A percentile compares a stretch with the other conserved stretches of the same genome.
Conservation (phyloP, 30 jellyfish, hydroid and myxozoan genomes). For the Aurelia sp. region DNA sequence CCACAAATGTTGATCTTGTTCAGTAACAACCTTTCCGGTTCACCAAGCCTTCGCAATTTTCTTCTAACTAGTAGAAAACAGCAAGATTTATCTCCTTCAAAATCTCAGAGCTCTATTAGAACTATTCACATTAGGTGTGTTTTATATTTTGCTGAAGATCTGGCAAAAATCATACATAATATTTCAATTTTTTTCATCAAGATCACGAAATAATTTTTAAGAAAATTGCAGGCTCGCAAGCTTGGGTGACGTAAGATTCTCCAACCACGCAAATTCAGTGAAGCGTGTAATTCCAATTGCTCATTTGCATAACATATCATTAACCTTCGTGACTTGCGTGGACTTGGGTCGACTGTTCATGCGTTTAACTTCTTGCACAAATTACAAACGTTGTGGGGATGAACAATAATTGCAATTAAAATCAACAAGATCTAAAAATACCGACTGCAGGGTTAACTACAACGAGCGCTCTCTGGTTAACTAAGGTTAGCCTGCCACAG, state of each 20-base stretch:
- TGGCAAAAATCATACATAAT: background rate
- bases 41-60: constrained; percentile 33
- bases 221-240: constrained; percentile 12
- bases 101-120: background rate
- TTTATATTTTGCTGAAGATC: background rate
- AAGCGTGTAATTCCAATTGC: constrained; percentile 61
- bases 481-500: too few species aligned
- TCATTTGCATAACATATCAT: constrained; percentile 4
- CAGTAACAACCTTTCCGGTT: constrained; percentile 62
- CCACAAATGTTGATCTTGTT: constrained; percentile 44
- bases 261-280: constrained; percentile 59
- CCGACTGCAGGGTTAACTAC: too few species aligned
- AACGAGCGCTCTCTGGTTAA: too few species aligned
- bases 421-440: too few species aligned
- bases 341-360: constrained; percentile 43
- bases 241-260: constrained; percentile 62
- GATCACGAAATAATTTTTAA: background rate
- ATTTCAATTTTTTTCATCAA: background rate
- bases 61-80: background rate
- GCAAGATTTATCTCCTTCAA: background rate
- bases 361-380: constrained; percentile 41
- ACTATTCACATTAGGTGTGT: background rate
- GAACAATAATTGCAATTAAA: too few species aligned
- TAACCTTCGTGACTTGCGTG: constrained; percentile 15
- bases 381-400: constrained; percentile 21